A percentile compares a stretch with the other conserved stretches of the same genome.
Conservation (phyloP, 2,113 vertebrate species). For the Eretmochelys imbricata region DNA sequence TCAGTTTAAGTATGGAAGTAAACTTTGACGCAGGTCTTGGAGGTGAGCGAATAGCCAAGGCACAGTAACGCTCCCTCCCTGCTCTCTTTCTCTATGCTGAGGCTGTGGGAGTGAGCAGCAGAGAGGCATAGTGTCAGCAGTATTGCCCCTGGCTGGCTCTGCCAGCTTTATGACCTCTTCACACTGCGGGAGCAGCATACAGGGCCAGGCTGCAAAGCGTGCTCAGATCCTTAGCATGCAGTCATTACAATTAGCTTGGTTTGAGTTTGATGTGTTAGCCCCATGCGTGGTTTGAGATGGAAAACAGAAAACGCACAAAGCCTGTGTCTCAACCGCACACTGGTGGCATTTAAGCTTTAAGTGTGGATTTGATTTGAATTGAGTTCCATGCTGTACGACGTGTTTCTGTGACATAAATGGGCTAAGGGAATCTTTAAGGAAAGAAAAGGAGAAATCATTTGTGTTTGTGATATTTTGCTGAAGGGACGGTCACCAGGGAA, state of each 20-base stretch:
- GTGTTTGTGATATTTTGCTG: background rate
- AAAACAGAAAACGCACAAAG: background rate
- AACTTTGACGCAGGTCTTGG: too few species aligned
- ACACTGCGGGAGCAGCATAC: background rate
- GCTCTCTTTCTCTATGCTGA: background rate
- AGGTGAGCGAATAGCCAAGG: background rate
- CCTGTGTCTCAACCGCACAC: accelerated
- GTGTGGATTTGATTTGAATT: background rate
- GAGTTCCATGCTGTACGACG: background rate
- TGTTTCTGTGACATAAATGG: background rate
- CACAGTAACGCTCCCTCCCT: background rate
- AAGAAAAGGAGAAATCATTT: background rate
- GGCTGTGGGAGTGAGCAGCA: background rate
- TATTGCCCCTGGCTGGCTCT: background rate
- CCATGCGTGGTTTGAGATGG: background rate
- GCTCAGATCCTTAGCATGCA: background rate
- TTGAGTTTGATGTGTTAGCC: background rate
- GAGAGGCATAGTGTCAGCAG: background rate
- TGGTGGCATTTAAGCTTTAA: background rate
- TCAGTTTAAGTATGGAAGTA: background rate
- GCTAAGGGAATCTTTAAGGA: background rate
- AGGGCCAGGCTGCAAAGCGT: background rate
- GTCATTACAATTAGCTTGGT: background rate
- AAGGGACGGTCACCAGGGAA: background rate
- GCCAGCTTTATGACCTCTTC: background rate